Evolutionary conservation across 2,113 vertebrate species (phyloP).

Genomic region (Marmota monax): DNA sequence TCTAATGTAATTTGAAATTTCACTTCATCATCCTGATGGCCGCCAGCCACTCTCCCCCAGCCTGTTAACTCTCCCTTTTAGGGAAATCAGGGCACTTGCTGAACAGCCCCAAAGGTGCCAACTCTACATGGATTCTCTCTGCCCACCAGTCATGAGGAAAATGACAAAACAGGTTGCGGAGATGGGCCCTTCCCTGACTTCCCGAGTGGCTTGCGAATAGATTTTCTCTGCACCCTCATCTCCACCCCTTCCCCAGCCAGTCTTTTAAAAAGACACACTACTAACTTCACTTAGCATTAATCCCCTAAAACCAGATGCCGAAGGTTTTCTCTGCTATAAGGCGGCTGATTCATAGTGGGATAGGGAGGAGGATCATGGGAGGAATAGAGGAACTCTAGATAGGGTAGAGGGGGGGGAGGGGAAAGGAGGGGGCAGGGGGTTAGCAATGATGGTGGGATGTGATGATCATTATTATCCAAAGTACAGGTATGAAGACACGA

Average conservation of each 20-base stretch:
- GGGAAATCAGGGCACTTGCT: conserved; percentile 7
- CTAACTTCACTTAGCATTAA: too few relatives aligned
- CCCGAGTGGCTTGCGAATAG: neutral
- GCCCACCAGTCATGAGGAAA: conserved; percentile 22
- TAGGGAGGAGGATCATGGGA: too few relatives aligned
- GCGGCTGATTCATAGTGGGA: too few relatives aligned
- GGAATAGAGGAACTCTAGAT: too few relatives aligned
- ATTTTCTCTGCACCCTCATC: neutral
- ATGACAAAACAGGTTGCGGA: neutral
- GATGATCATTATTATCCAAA: too few relatives aligned
- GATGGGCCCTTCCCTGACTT: neutral
- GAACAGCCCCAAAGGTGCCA: conserved; percentile 63
- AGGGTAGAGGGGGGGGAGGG: too few relatives aligned
- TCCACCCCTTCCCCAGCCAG: neutral
- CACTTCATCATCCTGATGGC: conserved; percentile 84
- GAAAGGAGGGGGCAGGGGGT: too few relatives aligned
- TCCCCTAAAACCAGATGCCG: too few relatives aligned
- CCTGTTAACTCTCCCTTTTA: conserved; percentile 59
- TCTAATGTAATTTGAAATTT: conserved; percentile 88
- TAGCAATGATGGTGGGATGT: too few relatives aligned
- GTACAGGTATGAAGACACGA: too few relatives aligned
- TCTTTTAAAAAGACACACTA: neutral
- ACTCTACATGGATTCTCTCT: neutral
- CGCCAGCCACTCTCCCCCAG: conserved; percentile 70
- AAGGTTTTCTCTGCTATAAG: too few relatives aligned